Percentiles rank a stretch among this genome's conserved stretches.
Evolutionary conservation across 2,797 vertebrate species (phyloP).

Genomic region (Rhodeus uyekii): DNA sequence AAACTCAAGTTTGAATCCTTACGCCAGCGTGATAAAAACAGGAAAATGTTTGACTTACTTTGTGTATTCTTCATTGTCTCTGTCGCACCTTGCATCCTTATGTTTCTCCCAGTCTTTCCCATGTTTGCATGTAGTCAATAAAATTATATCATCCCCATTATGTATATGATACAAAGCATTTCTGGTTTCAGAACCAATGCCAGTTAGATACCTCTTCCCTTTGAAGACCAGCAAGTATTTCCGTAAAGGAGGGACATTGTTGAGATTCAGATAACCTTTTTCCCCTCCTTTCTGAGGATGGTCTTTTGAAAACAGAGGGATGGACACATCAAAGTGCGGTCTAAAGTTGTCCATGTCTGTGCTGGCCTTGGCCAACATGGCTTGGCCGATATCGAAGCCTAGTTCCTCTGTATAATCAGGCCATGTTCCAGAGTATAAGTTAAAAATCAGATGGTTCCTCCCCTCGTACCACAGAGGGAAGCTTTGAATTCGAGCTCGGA

Average conservation of each 20-base stretch:
- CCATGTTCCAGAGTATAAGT: constrained; percentile 84
- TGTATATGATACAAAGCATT: constrained; percentile 84
- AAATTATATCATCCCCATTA: constrained; percentile 80
- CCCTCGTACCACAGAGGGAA: constrained; percentile 81
- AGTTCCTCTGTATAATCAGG: constrained; percentile 83
- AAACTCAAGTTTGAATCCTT: not conserved
- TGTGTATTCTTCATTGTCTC: constrained; percentile 81
- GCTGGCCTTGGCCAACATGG: constrained; percentile 82
- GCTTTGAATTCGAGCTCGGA: constrained; percentile 74
- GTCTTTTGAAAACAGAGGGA: constrained; percentile 83
- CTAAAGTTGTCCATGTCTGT: constrained; percentile 78
- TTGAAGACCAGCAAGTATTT: constrained; percentile 84
- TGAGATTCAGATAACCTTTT: constrained; percentile 69
- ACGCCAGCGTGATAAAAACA: constrained; percentile 11
- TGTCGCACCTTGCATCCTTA: constrained; percentile 78
- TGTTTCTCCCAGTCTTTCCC: constrained; percentile 85
- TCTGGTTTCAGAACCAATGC: constrained; percentile 83
- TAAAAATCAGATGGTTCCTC: constrained; percentile 82
- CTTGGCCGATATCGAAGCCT: constrained; percentile 82
- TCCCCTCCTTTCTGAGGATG: constrained; percentile 76
- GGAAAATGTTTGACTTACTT: constrained; percentile 72
- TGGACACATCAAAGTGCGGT: constrained; percentile 80
- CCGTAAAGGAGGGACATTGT: constrained; percentile 73
- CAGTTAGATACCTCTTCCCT: constrained; percentile 83
- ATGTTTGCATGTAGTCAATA: constrained; percentile 83